Evolutionary conservation across 2,113 vertebrate genomes (phyloP).

Genomic region (Pelecanus crispus): DNA sequence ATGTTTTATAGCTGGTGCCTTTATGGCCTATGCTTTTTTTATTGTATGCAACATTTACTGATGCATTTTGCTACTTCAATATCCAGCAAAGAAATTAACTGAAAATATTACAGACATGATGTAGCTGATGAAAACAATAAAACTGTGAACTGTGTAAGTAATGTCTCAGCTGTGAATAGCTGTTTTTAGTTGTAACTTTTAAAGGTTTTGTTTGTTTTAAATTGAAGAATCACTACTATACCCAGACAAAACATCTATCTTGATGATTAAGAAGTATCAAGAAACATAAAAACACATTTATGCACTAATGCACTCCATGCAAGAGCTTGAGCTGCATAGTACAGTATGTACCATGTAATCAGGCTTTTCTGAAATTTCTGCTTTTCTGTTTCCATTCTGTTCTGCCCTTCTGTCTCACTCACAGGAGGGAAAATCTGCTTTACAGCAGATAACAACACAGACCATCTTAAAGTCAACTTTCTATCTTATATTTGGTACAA

Average conservation of each 20-base stretch:
- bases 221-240: background rate
- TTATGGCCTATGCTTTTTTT: slow-evolving; percentile 29
- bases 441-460: background rate
- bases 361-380: background rate
- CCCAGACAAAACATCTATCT: background rate
- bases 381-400: background rate
- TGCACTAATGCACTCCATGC: background rate
- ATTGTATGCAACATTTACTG: background rate
- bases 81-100: slow-evolving; percentile 26
- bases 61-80: slow-evolving; percentile 8
- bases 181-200: background rate
- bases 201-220: background rate
- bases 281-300: background rate
- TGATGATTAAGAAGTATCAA: background rate
- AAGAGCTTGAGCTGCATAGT: background rate
- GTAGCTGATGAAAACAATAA: background rate
- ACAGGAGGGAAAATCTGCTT: background rate
- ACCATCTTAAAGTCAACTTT: background rate
- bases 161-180: background rate
- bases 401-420: background rate
- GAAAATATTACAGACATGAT: background rate
- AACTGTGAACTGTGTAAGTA: background rate
- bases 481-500: background rate
- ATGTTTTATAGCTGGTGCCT: slow-evolving; percentile 37
- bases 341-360: background rate